Evolutionary conservation across 2,113 vertebrate genomes (phyloP).

Genomic region (Mungos mungo): DNA sequence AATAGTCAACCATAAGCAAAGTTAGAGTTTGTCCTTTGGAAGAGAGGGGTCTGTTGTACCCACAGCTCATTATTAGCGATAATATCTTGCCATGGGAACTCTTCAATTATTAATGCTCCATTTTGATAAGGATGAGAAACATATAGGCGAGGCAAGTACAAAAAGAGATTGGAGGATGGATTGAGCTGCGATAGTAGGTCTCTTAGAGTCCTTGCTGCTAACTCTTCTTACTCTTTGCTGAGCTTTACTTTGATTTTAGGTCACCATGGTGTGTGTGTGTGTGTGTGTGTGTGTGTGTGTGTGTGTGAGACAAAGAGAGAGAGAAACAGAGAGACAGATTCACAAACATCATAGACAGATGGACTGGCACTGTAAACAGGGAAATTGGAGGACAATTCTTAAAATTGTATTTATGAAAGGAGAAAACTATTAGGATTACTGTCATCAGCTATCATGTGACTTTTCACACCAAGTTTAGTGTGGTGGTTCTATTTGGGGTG

Average conservation of each 20-base stretch:
- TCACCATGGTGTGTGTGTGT: background rate
- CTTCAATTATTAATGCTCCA: conserved; percentile 66
- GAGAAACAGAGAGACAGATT: background rate
- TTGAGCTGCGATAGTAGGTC: background rate
- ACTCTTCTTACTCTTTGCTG: background rate
- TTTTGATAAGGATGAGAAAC: conserved; percentile 47
- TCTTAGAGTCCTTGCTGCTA: conserved; percentile 16
- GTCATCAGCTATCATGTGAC: background rate
- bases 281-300: background rate
- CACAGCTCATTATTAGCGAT: conserved; percentile 71
- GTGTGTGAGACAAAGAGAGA: background rate
- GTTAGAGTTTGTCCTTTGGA: conserved; percentile 70
- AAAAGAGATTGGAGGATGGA: background rate
- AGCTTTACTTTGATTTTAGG: background rate
- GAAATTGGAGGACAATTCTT: conserved; percentile 11
- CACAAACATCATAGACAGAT: background rate
- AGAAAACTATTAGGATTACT: background rate
- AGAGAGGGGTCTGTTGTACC: conserved; percentile 45
- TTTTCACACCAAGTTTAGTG: conserved; percentile 7
- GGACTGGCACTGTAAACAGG: background rate
- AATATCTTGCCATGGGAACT: conserved; percentile 59
- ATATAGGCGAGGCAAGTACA: background rate
- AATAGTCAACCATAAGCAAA: conserved; percentile 71
- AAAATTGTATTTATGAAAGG: background rate
- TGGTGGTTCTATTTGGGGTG: background rate